A percentile compares a stretch with the other conserved stretches of the same genome.
These are phyloP conservation scores for Andrena fulva DNA, from an alignment of 2,888 invertebrate genomes.

Conservation along the genomic window DNA sequence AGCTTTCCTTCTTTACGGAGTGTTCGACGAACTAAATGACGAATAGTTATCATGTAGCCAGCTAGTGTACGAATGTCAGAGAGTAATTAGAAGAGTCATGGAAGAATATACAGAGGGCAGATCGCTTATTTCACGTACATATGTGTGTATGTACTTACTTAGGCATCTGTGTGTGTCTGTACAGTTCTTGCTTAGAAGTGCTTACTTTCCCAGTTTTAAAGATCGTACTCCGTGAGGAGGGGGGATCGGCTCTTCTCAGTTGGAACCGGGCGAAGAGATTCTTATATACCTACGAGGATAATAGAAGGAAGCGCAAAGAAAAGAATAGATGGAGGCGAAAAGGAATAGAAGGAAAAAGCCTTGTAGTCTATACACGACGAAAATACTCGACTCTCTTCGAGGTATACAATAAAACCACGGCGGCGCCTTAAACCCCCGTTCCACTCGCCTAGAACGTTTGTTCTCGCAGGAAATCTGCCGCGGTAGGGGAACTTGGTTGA, in stretches of 20 bases:
- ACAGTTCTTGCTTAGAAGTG: no score
- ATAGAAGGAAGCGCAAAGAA: slow-evolving; percentile 1
- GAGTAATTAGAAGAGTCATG: slow-evolving; percentile 68
- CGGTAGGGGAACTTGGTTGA: slow-evolving; percentile 35
- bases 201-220: no score
- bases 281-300: not conserved
- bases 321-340: not conserved
- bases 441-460: slow-evolving; percentile 43
- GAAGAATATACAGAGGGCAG: slow-evolving; percentile 6
- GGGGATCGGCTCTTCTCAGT: no score
- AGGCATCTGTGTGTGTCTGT: no score
- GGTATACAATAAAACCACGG: slow-evolving; percentile 43
- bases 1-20: slow-evolving; percentile 30
- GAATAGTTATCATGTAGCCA: not conserved
- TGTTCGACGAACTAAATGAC: slow-evolving; percentile 57
- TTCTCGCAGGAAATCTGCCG: slow-evolving; percentile 48
- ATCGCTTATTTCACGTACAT: slow-evolving; percentile 36
- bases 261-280: not conserved
- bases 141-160: no score
- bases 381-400: slow-evolving; percentile 55
- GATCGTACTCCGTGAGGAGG: no score
- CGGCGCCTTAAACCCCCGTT: slow-evolving; percentile 36
- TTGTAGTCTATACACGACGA: slow-evolving; percentile 64
- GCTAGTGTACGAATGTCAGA: slow-evolving; percentile 49
- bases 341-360: slow-evolving; percentile 31